Evolutionary conservation across 2,888 invertebrate genomes (phyloP).

Genomic region (Salticus scenicus): DNA sequence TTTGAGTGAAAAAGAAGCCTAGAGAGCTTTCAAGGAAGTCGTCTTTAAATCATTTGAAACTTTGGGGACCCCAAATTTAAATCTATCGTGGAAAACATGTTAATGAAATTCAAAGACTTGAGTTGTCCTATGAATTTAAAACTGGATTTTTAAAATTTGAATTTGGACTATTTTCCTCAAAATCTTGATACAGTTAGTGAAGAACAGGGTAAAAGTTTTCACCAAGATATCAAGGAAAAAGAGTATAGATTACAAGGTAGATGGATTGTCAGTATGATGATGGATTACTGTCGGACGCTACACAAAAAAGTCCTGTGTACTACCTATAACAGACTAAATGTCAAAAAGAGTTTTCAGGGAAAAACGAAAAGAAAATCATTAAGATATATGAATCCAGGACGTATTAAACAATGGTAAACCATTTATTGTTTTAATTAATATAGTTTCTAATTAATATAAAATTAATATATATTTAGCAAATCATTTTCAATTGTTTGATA

Average conservation of each 20-base stretch:
- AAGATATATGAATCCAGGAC: too few relatives aligned
- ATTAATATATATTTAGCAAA: too few relatives aligned
- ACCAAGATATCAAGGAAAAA: not conserved
- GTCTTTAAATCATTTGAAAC: not conserved
- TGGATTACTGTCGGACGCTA: too few relatives aligned
- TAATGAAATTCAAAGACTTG: constrained; percentile 10
- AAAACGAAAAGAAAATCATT: too few relatives aligned
- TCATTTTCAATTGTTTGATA: too few relatives aligned
- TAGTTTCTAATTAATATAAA: too few relatives aligned
- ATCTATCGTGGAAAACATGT: constrained; percentile 11
- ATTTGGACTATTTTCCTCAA: not conserved
- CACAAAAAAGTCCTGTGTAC: too few relatives aligned
- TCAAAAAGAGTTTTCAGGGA: too few relatives aligned
- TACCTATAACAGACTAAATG: too few relatives aligned
- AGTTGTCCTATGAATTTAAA: not conserved
- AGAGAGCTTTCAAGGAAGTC: not conserved
- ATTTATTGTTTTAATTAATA: too few relatives aligned
- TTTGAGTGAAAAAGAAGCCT: not conserved
- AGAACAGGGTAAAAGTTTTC: not conserved
- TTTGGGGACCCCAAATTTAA: not conserved
- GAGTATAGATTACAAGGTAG: not conserved
- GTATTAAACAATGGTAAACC: too few relatives aligned
- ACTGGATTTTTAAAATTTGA: not conserved
- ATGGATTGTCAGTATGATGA: too few relatives aligned
- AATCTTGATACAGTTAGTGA: not conserved